A percentile compares a stretch with the other conserved stretches of the same genome.
Evolutionary conservation across 2,888 invertebrate genomes (phyloP).

Genomic region (Drosophila paramelanica): DNA sequence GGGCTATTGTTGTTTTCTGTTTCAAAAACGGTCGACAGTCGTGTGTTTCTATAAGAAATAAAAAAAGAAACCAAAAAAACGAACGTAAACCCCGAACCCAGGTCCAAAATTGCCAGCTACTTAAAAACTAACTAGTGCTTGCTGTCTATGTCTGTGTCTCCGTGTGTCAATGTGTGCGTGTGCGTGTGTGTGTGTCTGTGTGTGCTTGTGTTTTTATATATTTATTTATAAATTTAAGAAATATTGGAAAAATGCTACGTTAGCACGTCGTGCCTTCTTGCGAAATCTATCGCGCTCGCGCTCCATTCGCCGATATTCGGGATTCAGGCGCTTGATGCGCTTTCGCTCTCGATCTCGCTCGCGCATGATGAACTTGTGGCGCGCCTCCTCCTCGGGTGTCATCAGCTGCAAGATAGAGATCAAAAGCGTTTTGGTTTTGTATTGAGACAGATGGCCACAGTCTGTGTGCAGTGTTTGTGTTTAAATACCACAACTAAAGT

Average conservation of each 20-base stretch:
- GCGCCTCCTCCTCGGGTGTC: slow-evolving; percentile 79
- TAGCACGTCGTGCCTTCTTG: slow-evolving; percentile 81
- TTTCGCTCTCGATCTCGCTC: slow-evolving; percentile 81
- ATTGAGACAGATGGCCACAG: neutral
- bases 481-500: slow-evolving; percentile 18
- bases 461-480: slow-evolving; percentile 9
- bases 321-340: slow-evolving; percentile 78
- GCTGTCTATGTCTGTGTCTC: slow-evolving; percentile 4
- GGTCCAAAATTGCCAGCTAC: slow-evolving; percentile 26
- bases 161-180: slow-evolving; percentile 17
- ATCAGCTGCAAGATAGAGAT: slow-evolving; percentile 80
- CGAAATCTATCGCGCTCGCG: slow-evolving; percentile 81
- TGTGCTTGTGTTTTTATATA: slow-evolving; percentile 21
- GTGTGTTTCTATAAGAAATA: neutral
- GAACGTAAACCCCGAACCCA: slow-evolving; percentile 14
- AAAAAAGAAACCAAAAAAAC: slow-evolving; percentile 5
- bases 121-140: slow-evolving; percentile 16
- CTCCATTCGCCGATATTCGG: slow-evolving; percentile 79
- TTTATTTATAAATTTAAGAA: slow-evolving; percentile 50
- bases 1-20: slow-evolving; percentile 32
- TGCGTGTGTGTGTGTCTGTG: slow-evolving; percentile 22
- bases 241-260: slow-evolving; percentile 81
- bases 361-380: slow-evolving; percentile 80
- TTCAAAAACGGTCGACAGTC: slow-evolving; percentile 37
- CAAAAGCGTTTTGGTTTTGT: slow-evolving; percentile 63